phyloP scores from a whole-genome alignment of 2,888 invertebrate species.

The Torymus aiolomorphi region DNA sequence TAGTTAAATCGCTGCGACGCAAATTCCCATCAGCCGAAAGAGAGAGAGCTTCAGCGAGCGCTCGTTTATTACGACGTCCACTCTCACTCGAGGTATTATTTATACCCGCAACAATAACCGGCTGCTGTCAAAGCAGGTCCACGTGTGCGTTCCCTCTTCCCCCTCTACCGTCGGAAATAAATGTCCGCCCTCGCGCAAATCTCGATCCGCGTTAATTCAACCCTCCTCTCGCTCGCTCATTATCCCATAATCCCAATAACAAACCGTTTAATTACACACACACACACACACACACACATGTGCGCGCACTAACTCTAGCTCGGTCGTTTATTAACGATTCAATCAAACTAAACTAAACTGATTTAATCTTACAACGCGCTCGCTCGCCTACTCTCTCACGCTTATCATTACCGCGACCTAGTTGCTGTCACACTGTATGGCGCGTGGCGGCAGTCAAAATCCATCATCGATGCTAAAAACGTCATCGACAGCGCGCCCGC shows the following conservation, averaged over 20 bases:
- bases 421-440: not conserved
- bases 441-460: not conserved
- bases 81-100: too few relatives aligned
- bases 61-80: too few relatives aligned
- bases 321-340: slow-evolving; percentile 4
- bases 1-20: too few relatives aligned
- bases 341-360: slow-evolving; percentile 22
- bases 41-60: too few relatives aligned
- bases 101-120: too few relatives aligned
- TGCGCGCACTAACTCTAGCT: not conserved
- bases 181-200: too few relatives aligned
- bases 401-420: slow-evolving; percentile 9
- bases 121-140: too few relatives aligned
- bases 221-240: not conserved
- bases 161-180: too few relatives aligned
- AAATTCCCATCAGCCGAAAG: too few relatives aligned
- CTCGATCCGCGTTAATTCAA: too few relatives aligned
- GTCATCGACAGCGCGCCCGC: not conserved
- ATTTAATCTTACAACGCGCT: slow-evolving; percentile 14
- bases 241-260: slow-evolving; percentile 33
- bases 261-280: slow-evolving; percentile 28
- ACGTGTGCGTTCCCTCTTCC: too few relatives aligned
- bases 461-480: slow-evolving; percentile 1
- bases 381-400: not conserved
- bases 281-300: not conserved